Percentiles rank a stretch among this genome's conserved stretches.
Conservation (phyloP, 2,888 invertebrate species). For the Halocaridina rubra region DNA sequence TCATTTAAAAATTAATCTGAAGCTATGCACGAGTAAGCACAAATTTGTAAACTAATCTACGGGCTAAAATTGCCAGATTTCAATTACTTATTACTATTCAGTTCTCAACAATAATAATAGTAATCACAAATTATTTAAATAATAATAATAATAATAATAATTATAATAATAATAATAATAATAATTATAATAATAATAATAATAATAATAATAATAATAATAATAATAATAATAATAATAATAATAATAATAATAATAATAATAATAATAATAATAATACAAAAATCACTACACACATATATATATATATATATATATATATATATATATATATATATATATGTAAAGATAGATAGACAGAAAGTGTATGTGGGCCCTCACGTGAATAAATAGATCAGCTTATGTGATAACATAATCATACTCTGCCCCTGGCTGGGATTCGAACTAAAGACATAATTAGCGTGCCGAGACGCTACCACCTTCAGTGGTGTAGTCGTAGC, state of each 20-base stretch:
- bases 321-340: conserved; percentile 1
- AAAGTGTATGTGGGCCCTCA: background rate
- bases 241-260: background rate
- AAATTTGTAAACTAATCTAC: too few species aligned
- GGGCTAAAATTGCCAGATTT: too few species aligned
- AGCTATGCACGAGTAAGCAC: too few species aligned
- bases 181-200: background rate
- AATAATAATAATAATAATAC: background rate
- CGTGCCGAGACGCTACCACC: too few species aligned
- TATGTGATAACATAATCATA: too few species aligned
- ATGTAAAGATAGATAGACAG: background rate
- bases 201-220: background rate
- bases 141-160: background rate
- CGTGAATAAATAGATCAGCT: background rate
- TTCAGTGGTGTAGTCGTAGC: background rate
- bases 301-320: background rate
- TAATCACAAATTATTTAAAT: background rate
- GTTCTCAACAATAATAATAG: too few species aligned
- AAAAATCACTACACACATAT: background rate
- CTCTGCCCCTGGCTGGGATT: too few species aligned
- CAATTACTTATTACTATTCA: too few species aligned
- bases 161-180: background rate
- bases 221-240: background rate
- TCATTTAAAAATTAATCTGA: too few species aligned
- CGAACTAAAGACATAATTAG: too few species aligned